Conservation (phyloP, 2,113 vertebrate genomes). For the Pycnonotus jocosus region DNA sequence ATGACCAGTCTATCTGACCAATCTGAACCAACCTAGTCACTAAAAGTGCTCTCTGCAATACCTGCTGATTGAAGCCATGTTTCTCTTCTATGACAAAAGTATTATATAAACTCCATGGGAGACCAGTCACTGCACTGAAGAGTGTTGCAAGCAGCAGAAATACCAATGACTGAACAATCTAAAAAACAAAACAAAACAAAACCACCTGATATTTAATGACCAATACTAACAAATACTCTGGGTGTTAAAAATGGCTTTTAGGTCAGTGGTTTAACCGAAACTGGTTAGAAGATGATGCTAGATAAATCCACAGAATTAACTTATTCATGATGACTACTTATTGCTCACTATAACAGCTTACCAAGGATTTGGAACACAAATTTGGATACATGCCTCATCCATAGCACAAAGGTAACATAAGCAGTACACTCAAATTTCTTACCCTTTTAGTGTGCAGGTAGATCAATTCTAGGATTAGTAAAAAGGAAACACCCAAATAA, state of each 20-base stretch:
- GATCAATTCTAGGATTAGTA: not conserved
- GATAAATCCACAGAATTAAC: not conserved
- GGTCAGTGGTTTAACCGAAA: not conserved
- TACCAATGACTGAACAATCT: slow-evolving; percentile 90
- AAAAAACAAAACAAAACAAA: not conserved
- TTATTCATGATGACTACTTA: not conserved
- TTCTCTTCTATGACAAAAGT: slow-evolving; percentile 98
- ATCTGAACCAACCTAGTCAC: not conserved
- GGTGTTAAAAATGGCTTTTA: not conserved
- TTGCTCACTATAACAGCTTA: not conserved
- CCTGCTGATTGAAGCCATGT: slow-evolving; percentile 98
- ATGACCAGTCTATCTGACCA: not conserved
- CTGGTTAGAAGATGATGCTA: not conserved
- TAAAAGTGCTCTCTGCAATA: slow-evolving; percentile 27
- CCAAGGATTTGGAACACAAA: not conserved
- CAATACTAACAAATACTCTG: not conserved
- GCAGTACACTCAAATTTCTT: not conserved
- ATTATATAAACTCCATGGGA: slow-evolving; percentile 96
- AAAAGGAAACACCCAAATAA: not conserved
- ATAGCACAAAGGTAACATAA: not conserved
- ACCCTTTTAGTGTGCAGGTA: not conserved
- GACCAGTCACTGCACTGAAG: slow-evolving; percentile 91
- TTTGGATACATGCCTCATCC: not conserved
- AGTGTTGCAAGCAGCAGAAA: slow-evolving; percentile 92
- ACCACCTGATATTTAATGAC: not conserved